Conservation (phyloP, 2,113 vertebrate species). For the Cephalopholis sonnerati region DNA sequence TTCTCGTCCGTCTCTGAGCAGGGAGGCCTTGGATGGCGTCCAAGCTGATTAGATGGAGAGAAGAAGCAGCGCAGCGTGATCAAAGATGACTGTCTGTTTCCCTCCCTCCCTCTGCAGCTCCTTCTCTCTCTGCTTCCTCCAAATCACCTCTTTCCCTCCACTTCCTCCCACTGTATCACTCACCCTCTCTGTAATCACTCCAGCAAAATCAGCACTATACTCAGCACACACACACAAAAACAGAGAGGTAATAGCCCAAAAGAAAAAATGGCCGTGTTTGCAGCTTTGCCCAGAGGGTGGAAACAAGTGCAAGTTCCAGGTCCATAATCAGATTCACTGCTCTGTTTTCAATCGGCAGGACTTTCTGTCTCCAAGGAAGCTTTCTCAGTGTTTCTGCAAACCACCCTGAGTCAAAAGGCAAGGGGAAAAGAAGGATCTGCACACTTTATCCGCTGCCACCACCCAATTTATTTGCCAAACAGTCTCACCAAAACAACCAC, state of each 20-base stretch:
- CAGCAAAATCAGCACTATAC: neutral
- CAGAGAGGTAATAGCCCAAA: neutral
- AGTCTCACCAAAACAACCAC: neutral
- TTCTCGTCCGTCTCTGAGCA: neutral
- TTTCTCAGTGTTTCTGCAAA: too few species aligned
- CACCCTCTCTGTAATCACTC: neutral
- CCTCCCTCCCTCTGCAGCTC: neutral
- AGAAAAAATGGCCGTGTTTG: neutral
- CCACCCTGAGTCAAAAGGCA: neutral
- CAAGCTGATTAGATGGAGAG: conserved; percentile 51
- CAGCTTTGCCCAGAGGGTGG: neutral
- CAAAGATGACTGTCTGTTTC: conserved; percentile 27
- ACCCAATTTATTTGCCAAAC: neutral
- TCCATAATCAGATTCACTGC: too few species aligned
- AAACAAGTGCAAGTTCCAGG: neutral
- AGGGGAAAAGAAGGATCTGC: neutral
- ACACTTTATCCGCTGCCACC: neutral
- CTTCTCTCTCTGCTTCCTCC: neutral
- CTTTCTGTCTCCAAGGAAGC: too few species aligned
- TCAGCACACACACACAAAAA: neutral
- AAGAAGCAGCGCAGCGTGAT: conserved; percentile 34
- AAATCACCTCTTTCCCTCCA: neutral
- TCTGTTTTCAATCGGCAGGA: neutral
- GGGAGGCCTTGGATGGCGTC: conserved; percentile 34
- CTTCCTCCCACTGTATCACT: neutral